A percentile compares a stretch with the other conserved stretches of the same genome.
phyloP scores from a whole-genome alignment of 2,888 invertebrate genomes.

The Amphipoea oculea region DNA sequence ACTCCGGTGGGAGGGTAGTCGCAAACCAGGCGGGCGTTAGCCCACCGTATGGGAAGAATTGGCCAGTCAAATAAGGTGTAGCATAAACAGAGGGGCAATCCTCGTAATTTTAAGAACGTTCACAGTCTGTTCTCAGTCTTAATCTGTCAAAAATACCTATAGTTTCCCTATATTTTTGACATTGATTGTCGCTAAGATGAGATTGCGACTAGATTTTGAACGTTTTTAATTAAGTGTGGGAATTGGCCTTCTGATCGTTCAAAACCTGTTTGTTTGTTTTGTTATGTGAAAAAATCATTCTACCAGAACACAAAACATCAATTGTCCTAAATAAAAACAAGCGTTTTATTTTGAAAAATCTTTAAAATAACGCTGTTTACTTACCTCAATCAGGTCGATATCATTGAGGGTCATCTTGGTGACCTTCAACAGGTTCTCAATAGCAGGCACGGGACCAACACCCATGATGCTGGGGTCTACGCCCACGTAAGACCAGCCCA shows the following conservation, averaged over 20 bases:
- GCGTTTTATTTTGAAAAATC: background rate
- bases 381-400: slow-evolving; percentile 97
- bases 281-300: background rate
- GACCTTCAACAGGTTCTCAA: slow-evolving; percentile 95
- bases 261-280: background rate
- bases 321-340: background rate
- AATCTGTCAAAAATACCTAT: too few species aligned
- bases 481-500: slow-evolving; percentile 97
- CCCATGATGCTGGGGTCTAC: slow-evolving; percentile 99
- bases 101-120: too few species aligned
- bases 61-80: too few species aligned
- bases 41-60: too few species aligned
- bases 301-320: background rate
- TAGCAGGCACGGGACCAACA: slow-evolving; percentile 98
- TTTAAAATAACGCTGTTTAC: background rate
- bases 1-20: too few species aligned
- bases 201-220: too few species aligned
- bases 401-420: slow-evolving; percentile 95
- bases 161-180: too few species aligned
- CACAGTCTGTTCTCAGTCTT: too few species aligned
- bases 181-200: too few species aligned
- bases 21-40: too few species aligned
- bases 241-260: background rate
- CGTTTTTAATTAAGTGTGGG: too few species aligned
- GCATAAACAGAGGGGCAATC: background rate